A percentile compares a stretch with the other conserved stretches of the same genome.
phyloP scores from a whole-genome alignment of 2,797 vertebrate species.

The Myotis myotis region DNA sequence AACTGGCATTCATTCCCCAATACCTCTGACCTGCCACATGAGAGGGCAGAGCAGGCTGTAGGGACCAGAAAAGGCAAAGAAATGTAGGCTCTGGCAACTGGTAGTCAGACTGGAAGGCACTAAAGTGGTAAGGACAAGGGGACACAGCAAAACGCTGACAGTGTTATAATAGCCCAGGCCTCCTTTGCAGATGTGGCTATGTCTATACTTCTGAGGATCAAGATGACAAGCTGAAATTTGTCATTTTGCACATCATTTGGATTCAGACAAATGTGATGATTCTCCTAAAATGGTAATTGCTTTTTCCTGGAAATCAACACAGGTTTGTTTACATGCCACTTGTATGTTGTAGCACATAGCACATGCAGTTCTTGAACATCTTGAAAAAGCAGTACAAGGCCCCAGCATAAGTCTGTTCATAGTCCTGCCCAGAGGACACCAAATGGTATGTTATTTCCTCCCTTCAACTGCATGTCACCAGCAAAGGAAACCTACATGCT shows the following conservation, averaged over 20 bases:
- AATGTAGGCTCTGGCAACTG: background rate
- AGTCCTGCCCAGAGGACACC: slow-evolving; percentile 59
- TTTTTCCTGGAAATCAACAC: slow-evolving; percentile 64
- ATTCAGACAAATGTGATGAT: slow-evolving; percentile 41
- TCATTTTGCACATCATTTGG: slow-evolving; percentile 59
- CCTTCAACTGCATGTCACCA: slow-evolving; percentile 63
- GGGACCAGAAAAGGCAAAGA: slow-evolving; percentile 5
- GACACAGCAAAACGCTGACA: background rate
- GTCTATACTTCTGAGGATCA: background rate
- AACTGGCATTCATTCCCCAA: background rate
- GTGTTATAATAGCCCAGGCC: background rate
- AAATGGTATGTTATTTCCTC: slow-evolving; percentile 70
- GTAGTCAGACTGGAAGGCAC: background rate
- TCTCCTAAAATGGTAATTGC: slow-evolving; percentile 58
- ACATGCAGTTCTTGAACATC: slow-evolving; percentile 49
- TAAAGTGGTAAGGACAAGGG: background rate
- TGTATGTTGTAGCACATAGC: slow-evolving; percentile 52
- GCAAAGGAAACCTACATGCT: slow-evolving; percentile 65
- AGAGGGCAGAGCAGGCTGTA: background rate
- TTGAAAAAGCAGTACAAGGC: slow-evolving; percentile 53
- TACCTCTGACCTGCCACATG: background rate
- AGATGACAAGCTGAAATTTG: slow-evolving; percentile 27
- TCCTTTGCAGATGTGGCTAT: background rate
- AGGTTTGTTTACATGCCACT: slow-evolving; percentile 69
- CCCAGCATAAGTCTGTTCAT: slow-evolving; percentile 61